These are phyloP conservation scores for Hyposmocoma kahamanoa DNA, from an alignment of 1,140 invertebrate genomes.

Conservation along the genomic window DNA sequence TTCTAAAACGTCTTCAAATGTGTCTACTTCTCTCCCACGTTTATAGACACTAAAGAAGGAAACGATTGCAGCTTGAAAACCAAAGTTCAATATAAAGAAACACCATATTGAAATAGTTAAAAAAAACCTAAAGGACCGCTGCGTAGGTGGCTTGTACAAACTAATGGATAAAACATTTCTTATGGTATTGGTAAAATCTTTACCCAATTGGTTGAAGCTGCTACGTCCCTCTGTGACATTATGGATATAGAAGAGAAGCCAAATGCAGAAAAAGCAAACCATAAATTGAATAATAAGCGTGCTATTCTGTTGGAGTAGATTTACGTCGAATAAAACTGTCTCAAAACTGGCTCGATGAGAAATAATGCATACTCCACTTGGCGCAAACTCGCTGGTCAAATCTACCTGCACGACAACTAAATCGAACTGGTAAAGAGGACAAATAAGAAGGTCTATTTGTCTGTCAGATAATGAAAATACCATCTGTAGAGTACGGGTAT, in stretches of 20 bases:
- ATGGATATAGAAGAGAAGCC: conserved; percentile 46
- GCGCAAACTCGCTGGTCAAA: conserved; percentile 40
- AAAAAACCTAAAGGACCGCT: conserved; percentile 44
- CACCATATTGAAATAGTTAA: conserved; percentile 46
- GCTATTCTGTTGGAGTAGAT: conserved; percentile 32
- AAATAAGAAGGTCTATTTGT: conserved; percentile 46
- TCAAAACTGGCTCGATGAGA: conserved; percentile 48
- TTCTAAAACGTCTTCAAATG: conserved; percentile 57
- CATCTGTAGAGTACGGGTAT: conserved; percentile 41
- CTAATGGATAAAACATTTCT: conserved; percentile 43
- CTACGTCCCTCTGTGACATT: conserved; percentile 33
- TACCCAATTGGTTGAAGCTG: conserved; percentile 46
- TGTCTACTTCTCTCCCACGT: conserved; percentile 56
- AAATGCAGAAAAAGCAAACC: conserved; percentile 43
- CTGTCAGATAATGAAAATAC: conserved; percentile 44
- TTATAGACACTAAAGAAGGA: conserved; percentile 59
- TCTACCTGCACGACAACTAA: conserved; percentile 47
- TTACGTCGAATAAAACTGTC: conserved; percentile 44
- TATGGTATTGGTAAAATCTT: conserved; percentile 48
- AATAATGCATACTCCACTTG: conserved; percentile 57
- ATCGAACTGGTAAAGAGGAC: conserved; percentile 56
- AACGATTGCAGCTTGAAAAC: conserved; percentile 58
- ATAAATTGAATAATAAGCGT: conserved; percentile 26
- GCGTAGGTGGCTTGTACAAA: conserved; percentile 39
- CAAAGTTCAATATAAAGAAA: conserved; percentile 58